Percentiles rank a stretch among this genome's conserved stretches.
phyloP scores from a whole-genome alignment of 1,140 invertebrate genomes.

The Teleopsis dalmanni region DNA sequence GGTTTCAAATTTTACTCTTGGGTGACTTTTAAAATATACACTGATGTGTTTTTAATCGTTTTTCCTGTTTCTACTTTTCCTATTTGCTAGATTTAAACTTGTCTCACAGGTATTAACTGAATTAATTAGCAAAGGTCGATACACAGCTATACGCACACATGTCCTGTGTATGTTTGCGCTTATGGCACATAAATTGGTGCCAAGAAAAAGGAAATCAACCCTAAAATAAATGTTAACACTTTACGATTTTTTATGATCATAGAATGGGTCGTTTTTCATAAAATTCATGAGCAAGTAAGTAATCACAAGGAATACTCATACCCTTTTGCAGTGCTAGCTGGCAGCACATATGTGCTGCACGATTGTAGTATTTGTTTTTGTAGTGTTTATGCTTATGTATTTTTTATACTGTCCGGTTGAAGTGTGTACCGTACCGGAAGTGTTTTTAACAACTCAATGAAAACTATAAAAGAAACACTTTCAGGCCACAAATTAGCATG shows the following conservation, averaged over 20 bases:
- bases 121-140: constrained; percentile 7
- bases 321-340: not conserved
- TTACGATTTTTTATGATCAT: too few species aligned
- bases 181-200: not conserved
- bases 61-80: not conserved
- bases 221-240: constrained; percentile 7
- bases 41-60: constrained; percentile 7
- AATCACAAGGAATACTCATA: not conserved
- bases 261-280: not conserved
- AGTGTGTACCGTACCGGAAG: constrained; percentile 7
- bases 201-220: constrained; percentile 6
- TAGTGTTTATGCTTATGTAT: not conserved
- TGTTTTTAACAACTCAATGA: constrained; percentile 1
- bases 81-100: not conserved
- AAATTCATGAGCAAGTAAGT: not conserved
- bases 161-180: not conserved
- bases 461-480: not conserved
- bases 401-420: constrained; percentile 8
- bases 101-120: constrained; percentile 11
- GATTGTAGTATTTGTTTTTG: not conserved
- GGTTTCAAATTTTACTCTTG: not conserved
- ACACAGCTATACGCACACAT: not conserved
- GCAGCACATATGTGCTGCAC: not conserved
- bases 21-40: not conserved
- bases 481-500: too few species aligned